Percentiles rank a stretch among this genome's conserved stretches.
phyloP scores from a whole-genome alignment of 2,113 vertebrate species.

The Aldabrachelys gigantea region DNA sequence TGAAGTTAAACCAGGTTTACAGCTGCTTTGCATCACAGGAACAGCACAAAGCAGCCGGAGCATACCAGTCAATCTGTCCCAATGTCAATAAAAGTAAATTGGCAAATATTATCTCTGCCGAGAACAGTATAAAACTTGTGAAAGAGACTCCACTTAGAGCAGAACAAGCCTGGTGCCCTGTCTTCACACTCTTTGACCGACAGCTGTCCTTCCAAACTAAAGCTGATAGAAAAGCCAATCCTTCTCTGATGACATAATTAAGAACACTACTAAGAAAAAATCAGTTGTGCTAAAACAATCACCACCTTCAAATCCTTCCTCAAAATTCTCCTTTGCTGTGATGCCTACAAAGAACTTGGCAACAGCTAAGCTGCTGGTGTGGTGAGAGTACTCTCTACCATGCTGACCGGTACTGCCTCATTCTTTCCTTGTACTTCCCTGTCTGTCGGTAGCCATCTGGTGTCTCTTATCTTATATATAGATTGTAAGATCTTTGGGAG shows the following conservation, averaged over 20 bases:
- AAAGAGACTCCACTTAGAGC: background rate
- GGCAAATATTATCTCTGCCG: constrained; percentile 9
- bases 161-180: background rate
- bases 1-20: constrained; percentile 44
- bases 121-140: background rate
- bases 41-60: constrained; percentile 46
- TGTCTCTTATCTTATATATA: background rate
- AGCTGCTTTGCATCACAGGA: constrained; percentile 49
- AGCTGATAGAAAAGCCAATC: background rate
- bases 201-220: background rate
- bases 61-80: rapidly evolving
- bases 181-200: background rate
- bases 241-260: rapidly evolving
- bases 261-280: background rate
- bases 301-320: background rate
- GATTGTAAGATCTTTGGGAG: background rate
- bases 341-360: background rate
- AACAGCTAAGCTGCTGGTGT: background rate
- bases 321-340: background rate
- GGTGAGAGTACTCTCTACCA: background rate
- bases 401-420: background rate
- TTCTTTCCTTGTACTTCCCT: background rate
- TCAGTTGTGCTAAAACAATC: background rate
- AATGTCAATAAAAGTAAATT: background rate
- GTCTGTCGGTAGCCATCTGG: background rate